phyloP scores from a whole-genome alignment of 2,888 invertebrate species.

The Diabrotica balteata region DNA sequence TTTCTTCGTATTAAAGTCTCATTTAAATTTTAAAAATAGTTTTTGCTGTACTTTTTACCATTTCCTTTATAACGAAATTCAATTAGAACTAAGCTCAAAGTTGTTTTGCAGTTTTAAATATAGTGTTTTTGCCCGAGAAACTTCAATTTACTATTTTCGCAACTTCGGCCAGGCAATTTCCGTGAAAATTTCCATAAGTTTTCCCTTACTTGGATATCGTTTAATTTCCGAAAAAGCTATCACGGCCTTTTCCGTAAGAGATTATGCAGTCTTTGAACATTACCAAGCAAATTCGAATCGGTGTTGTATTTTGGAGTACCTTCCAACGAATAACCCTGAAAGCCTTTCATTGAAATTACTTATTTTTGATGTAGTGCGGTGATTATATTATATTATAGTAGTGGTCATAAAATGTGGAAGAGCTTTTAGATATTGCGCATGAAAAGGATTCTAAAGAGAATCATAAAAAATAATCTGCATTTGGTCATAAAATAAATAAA shows the following conservation, averaged over 20 bases:
- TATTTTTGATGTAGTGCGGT: not conserved
- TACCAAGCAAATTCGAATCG: conserved; percentile 30
- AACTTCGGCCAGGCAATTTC: conserved; percentile 13
- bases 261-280: conserved; percentile 28
- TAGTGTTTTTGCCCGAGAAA: conserved; percentile 9
- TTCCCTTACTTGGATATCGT: conserved; percentile 16
- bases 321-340: conserved; percentile 17
- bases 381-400: not conserved
- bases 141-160: conserved; percentile 19
- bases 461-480: too few relatives aligned
- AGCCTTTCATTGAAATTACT: conserved; percentile 20
- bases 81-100: too few relatives aligned
- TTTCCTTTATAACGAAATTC: too few relatives aligned
- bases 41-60: too few relatives aligned
- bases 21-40: too few relatives aligned
- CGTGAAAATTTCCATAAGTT: conserved; percentile 19
- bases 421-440: too few relatives aligned
- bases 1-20: too few relatives aligned
- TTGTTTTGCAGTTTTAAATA: not conserved
- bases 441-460: too few relatives aligned
- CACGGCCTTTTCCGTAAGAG: conserved; percentile 27
- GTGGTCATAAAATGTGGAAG: too few relatives aligned
- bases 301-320: conserved; percentile 17
- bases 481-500: too few relatives aligned
- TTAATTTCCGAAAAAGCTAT: conserved; percentile 32